Evolutionary conservation across 2,797 vertebrate species (phyloP), one percentile per base, ranked within the genome.

Genomic region (Triplophysa yarkandensis): DNA sequence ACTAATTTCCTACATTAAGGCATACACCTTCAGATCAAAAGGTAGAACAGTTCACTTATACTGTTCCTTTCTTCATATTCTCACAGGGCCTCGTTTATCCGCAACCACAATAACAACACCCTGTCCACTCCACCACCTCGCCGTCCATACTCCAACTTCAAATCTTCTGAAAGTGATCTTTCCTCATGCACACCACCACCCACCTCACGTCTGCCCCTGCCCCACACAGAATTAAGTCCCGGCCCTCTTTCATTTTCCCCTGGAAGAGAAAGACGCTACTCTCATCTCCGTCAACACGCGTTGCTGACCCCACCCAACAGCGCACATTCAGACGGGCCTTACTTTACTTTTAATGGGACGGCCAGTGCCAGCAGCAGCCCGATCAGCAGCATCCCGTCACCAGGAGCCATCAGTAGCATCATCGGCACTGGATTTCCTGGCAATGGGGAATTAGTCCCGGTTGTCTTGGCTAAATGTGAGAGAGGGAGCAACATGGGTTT

Each of bases 151-250:
- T 91, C 90, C 39, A 32, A 19, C 27, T 71, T 66, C 77, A 92
- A 90, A 83, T 92, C 89, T 2, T 91, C 91, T 0, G 92, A 91
- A 71, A 91, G 89, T 8, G 90, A 92, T 81, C 75, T 92, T 44
- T 91, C 90, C 0, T 84, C 86, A 0, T 90, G 85, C 0, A 82
- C 86, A 0, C 84, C 87, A 1, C 88, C 91, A 5, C 89, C 90
- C 58, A 76, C 75, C 17, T 85, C 86, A 62, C 90, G 86, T 69
- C 79, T 88, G 2, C 83, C 86, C 5, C 83, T 87, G 17, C 83
- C 85, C 55, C 87, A 87, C 77, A 76, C 81, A 0, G 88, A 91
- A 72, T 46, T 67, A 0, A 84, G 80, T 36, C 78, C 66, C 19
- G 50, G 77, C 19, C 21, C 78, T 10, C 16, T 85, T 43, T 74